phyloP scores from a whole-genome alignment of 2,888 invertebrate species.

The Carterocephalus palaemon region DNA sequence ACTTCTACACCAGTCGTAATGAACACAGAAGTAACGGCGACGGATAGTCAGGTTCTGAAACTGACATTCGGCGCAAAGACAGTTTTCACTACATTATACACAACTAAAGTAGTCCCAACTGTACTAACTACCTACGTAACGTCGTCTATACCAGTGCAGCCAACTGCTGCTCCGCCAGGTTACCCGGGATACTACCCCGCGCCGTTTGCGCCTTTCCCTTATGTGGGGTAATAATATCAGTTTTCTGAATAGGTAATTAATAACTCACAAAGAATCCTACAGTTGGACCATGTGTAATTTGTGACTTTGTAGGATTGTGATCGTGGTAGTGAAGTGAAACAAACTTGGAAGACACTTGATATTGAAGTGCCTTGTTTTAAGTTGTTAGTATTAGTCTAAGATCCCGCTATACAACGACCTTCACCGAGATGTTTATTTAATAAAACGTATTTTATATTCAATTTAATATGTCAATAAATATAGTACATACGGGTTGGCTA shows the following conservation, averaged over 20 bases:
- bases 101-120: constrained; percentile 90
- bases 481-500: too few species aligned
- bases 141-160: constrained; percentile 86
- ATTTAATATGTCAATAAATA: too few species aligned
- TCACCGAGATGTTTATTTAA: too few species aligned
- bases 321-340: constrained; percentile 47
- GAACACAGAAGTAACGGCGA: constrained; percentile 87
- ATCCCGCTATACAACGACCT: too few species aligned
- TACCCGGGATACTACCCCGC: constrained; percentile 89
- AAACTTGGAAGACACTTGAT: constrained; percentile 37
- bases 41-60: constrained; percentile 89
- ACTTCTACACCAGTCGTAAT: constrained; percentile 90
- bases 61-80: constrained; percentile 95
- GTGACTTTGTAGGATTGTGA: constrained; percentile 35
- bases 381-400: too few species aligned
- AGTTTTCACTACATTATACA: constrained; percentile 90
- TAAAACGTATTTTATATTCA: too few species aligned
- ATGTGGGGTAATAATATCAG: constrained; percentile 80
- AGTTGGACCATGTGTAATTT: constrained; percentile 13
- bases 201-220: constrained; percentile 87
- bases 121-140: constrained; percentile 90
- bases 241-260: neutral
- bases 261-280: constrained; percentile 10
- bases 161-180: constrained; percentile 76
- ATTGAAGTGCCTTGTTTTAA: too few species aligned